phyloP scores from a whole-genome alignment of 2,113 vertebrate species.

The Enhydra lutris region DNA sequence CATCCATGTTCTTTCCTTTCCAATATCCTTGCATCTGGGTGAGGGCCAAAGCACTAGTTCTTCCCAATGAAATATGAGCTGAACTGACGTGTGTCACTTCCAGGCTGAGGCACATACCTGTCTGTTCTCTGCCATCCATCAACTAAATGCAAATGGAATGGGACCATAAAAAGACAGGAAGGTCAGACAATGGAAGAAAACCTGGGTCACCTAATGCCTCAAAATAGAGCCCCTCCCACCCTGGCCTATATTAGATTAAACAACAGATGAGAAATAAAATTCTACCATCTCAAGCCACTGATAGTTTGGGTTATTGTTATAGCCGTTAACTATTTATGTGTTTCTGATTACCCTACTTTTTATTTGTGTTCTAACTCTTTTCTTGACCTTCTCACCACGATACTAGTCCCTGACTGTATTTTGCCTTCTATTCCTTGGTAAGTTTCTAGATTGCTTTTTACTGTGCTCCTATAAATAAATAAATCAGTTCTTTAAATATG shows the following conservation, averaged over 20 bases:
- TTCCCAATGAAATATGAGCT: neutral
- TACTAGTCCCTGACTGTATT: neutral
- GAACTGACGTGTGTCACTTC: neutral
- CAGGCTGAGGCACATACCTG: neutral
- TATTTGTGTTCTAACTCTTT: neutral
- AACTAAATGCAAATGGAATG: neutral
- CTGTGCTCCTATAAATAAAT: neutral
- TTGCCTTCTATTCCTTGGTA: neutral
- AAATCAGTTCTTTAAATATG: neutral
- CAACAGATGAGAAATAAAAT: neutral
- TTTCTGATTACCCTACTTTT: neutral
- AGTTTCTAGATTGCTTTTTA: neutral
- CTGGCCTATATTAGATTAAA: neutral
- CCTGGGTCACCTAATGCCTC: neutral
- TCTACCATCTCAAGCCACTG: neutral
- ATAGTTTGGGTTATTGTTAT: neutral
- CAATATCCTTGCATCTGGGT: neutral
- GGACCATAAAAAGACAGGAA: neutral
- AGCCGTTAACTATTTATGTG: neutral
- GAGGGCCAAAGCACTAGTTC: neutral
- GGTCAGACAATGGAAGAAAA: neutral
- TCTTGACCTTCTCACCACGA: neutral
- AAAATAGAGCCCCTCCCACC: neutral
- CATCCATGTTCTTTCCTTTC: neutral
- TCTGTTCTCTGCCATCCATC: neutral